Base-by-base conservation (phyloP, 2,888 invertebrate species). In the Cybosia mesomella region DNA sequence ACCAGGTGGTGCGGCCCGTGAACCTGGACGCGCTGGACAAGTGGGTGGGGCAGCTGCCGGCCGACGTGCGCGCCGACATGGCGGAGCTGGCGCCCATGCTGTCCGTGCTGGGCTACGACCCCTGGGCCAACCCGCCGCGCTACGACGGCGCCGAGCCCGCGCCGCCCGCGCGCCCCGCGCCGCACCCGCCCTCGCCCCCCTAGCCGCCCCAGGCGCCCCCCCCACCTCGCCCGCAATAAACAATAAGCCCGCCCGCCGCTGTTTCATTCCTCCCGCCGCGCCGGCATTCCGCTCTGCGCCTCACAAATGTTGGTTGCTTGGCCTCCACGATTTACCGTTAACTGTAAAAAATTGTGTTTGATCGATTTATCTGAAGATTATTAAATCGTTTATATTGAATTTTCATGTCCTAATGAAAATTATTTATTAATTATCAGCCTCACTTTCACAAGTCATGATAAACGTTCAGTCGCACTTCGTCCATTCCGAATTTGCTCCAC, bases 1-100 rank as follows among this genome's bases (percentile, higher is more conserved):
- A 99, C 96, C 99, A 99, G 96, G 99, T 99, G 84, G 98, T 99
- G 91, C 99, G 99, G 87, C 99, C 99, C 18, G 98, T 99, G 72
- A 99, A 99, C 95, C 95, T 98, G 87, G 99, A 99, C 93, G 99
- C 99, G 61, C 96, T 99, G 76, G 96, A 97, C 84, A 98, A 98
- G 95, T 98, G 98, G 98, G 98, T 98, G 79, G 98, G 98, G 69
- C 96, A 97, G 88, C 96, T 98, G 87, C 98, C 98, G 85, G 96
- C 97, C 32, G 99, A 99, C 94, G 99, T 99, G 72, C 96, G 98
- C 75, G 96, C 96, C 74, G 98, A 99, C 90, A 98, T 99, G 98
- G 97, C 97, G 21, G 97, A 97, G 83, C 96, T 99, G 83, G 99
- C 99, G 76, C 99, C 99, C 72, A 99, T 99, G 99, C 96, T 99